Evolutionary conservation across 2,113 vertebrate species (phyloP).

Genomic region (Myxocyprinus asiaticus): DNA sequence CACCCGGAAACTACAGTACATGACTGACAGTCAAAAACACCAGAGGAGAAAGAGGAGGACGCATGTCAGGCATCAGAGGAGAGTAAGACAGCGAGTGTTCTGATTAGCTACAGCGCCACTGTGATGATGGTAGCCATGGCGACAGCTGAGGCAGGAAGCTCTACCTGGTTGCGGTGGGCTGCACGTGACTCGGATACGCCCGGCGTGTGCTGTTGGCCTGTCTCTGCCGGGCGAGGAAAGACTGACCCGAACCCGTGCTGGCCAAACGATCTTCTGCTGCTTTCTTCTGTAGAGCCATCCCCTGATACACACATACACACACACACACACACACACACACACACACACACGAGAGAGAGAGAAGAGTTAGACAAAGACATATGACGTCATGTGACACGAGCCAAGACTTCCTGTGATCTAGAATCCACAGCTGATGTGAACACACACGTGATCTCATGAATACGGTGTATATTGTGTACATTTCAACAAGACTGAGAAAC

Average conservation of each 20-base stretch:
- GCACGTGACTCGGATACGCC: conserved; percentile 89
- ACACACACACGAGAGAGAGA: too few relatives aligned
- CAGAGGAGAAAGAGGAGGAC: background rate
- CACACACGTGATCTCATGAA: too few relatives aligned
- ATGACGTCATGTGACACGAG: too few relatives aligned
- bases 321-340: too few relatives aligned
- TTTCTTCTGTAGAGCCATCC: conserved; percentile 96
- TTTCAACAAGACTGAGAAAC: too few relatives aligned
- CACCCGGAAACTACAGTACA: conserved; percentile 54
- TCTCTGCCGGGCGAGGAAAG: conserved; percentile 94
- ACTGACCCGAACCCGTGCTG: conserved; percentile 93
- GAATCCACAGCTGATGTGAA: too few relatives aligned
- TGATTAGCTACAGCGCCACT: conserved; percentile 50
- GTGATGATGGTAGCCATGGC: conserved; percentile 45
- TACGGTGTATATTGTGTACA: too few relatives aligned
- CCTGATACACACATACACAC: conserved; percentile 69
- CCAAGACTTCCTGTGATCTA: too few relatives aligned
- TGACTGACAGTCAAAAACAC: conserved; percentile 51
- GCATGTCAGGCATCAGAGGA: background rate
- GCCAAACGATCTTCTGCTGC: conserved; percentile 95
- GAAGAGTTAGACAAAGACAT: too few relatives aligned
- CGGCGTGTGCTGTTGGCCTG: conserved; percentile 93
- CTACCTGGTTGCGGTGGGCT: conserved; percentile 97
- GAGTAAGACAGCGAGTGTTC: background rate
- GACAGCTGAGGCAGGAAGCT: conserved; percentile 62